Evolutionary conservation across 2,797 vertebrate genomes (phyloP).

Genomic region (Fratercula arctica): DNA sequence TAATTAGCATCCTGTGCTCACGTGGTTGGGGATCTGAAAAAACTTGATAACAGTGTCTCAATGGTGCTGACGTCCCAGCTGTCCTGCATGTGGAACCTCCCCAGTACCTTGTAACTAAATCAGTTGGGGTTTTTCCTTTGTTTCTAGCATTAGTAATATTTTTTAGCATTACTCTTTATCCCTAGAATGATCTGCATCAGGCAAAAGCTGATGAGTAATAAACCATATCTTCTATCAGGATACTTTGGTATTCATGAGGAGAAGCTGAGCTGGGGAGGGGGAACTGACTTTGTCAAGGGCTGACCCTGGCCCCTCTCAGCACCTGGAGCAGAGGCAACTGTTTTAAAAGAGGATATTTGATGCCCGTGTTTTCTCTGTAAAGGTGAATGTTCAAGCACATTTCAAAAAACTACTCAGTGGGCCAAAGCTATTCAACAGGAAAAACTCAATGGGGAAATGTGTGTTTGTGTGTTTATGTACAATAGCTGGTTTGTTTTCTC

Average conservation of each 20-base stretch:
- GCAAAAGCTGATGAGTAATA: background rate
- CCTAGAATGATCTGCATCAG: background rate
- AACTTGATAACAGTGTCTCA: background rate
- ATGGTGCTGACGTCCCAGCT: background rate
- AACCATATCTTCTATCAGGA: background rate
- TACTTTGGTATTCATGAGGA: accelerated
- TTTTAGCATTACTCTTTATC: background rate
- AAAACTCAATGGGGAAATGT: background rate
- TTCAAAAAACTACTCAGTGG: background rate
- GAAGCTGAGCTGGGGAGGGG: background rate
- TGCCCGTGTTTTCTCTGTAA: background rate
- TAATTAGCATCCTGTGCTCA: background rate
- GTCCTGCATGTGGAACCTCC: background rate
- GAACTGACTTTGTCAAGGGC: background rate
- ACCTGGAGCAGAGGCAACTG: background rate
- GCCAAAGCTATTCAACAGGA: background rate
- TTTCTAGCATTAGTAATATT: background rate
- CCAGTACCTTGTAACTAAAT: background rate
- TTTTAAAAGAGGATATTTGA: background rate
- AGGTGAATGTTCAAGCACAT: background rate
- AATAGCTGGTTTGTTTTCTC: background rate
- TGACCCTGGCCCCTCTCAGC: background rate
- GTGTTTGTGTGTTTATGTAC: background rate
- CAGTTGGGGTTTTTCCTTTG: background rate
- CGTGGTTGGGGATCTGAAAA: background rate